These are phyloP conservation scores for Rhizoglyphus robini DNA, from an alignment of 1,140 invertebrate species.

Conservation along the genomic window DNA sequence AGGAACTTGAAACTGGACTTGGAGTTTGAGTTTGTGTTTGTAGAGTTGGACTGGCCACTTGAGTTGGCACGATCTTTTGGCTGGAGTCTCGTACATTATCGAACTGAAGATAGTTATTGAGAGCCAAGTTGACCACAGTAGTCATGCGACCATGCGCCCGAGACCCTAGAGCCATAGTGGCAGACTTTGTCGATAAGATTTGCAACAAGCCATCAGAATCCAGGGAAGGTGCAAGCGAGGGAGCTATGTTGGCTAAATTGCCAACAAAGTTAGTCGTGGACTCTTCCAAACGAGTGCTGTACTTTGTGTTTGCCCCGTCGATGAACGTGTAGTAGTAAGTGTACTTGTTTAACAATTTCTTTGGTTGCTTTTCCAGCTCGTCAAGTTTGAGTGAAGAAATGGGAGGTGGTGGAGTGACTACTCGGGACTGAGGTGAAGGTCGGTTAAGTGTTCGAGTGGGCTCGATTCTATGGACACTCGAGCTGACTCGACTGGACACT, in stretches of 20 bases:
- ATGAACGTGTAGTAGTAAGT: conserved; percentile 28
- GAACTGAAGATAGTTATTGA: conserved; percentile 30
- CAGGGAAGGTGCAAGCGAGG: conserved; percentile 22
- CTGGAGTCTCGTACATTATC: conserved; percentile 27
- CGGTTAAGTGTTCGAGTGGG: background rate
- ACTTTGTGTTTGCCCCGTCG: conserved; percentile 23
- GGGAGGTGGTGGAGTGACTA: too few species aligned
- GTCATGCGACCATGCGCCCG: conserved; percentile 29
- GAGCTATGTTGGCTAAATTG: conserved; percentile 4
- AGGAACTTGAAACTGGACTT: background rate
- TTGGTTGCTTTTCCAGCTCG: conserved; percentile 20
- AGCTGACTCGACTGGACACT: background rate
- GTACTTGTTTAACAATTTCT: conserved; percentile 23
- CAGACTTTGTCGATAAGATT: conserved; percentile 24
- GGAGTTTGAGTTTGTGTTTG: background rate
- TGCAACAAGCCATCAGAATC: conserved; percentile 28
- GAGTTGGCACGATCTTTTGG: conserved; percentile 32
- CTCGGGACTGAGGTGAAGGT: background rate
- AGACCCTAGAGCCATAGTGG: conserved; percentile 29
- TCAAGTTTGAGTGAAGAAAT: conserved; percentile 13
- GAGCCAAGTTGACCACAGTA: conserved; percentile 31
- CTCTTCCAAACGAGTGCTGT: conserved; percentile 25
- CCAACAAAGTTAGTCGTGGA: conserved; percentile 20
- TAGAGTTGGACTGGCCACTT: background rate
- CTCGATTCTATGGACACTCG: background rate